These are phyloP conservation scores for Calameuta pallipes DNA, from an alignment of 2,888 invertebrate species.

Conservation along the genomic window DNA sequence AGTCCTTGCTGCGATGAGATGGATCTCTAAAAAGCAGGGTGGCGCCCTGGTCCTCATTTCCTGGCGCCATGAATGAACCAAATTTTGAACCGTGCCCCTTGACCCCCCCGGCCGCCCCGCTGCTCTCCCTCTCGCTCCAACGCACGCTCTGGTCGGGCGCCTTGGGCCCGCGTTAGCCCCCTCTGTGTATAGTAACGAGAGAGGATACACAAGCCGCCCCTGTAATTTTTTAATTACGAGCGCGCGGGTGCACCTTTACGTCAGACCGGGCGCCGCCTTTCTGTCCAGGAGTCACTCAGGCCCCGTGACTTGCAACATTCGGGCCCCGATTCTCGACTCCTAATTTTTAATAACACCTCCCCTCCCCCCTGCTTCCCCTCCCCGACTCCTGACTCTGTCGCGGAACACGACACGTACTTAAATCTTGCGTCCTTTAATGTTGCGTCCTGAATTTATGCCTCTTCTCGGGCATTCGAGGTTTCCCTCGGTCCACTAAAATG, in stretches of 20 bases:
- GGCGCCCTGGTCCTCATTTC: conserved; percentile 39
- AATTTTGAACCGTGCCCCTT: conserved; percentile 29
- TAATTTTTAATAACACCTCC: conserved; percentile 50
- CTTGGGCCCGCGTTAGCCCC: conserved; percentile 13
- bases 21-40: conserved; percentile 17
- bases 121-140: not conserved
- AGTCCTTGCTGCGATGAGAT: not conserved
- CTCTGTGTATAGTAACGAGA: conserved; percentile 20
- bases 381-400: not conserved
- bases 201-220: conserved; percentile 42
- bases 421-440: not conserved
- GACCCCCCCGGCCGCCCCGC: conserved; percentile 28
- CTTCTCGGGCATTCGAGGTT: not conserved
- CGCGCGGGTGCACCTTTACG: conserved; percentile 25
- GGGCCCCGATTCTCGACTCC: conserved; percentile 24
- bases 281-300: conserved; percentile 41
- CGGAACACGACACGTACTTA: not conserved
- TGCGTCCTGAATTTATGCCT: not conserved
- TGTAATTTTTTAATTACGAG: conserved; percentile 62
- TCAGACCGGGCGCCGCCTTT: conserved; percentile 10
- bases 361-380: not conserved
- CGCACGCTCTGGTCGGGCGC: conserved; percentile 7
- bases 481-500: not conserved
- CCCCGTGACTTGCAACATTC: conserved; percentile 49
- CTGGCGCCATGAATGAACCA: conserved; percentile 53